Percentiles rank a stretch among this genome's conserved stretches.
Conservation (phyloP, 2,113 vertebrate genomes). For the Mesocricetus auratus region DNA sequence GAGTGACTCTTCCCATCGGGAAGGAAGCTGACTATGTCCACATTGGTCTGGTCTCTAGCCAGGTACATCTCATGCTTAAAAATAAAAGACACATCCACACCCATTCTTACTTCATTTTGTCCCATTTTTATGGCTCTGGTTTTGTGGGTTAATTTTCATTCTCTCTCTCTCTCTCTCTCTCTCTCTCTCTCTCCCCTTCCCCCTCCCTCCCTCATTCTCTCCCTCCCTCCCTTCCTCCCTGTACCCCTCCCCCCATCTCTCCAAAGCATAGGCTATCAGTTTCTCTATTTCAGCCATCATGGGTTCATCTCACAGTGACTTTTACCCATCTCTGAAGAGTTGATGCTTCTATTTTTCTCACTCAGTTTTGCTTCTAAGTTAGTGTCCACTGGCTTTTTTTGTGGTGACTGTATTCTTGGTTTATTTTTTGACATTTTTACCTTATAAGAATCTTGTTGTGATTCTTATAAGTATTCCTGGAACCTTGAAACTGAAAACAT, state of each 20-base stretch:
- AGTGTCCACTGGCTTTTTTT: neutral
- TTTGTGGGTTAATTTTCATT: constrained; percentile 17
- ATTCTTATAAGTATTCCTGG: neutral
- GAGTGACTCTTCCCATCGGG: constrained; percentile 76
- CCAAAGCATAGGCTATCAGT: neutral
- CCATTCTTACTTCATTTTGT: constrained; percentile 58
- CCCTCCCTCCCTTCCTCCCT: too few relatives aligned
- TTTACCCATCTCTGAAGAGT: neutral
- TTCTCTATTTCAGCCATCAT: neutral
- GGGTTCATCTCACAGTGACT: neutral
- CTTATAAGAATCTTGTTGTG: neutral
- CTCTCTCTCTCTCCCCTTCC: neutral
- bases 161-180: neutral
- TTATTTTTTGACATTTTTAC: neutral
- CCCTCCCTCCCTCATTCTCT: too few relatives aligned
- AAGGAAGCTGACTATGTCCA: constrained; percentile 79
- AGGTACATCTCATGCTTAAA: constrained; percentile 80
- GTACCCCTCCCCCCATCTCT: neutral
- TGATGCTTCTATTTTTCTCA: neutral
- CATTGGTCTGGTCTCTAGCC: constrained; percentile 69
- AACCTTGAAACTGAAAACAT: neutral
- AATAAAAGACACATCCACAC: constrained; percentile 76
- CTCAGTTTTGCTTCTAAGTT: neutral
- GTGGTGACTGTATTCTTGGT: neutral
- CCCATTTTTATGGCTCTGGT: constrained; percentile 26